A percentile compares a stretch with the other conserved stretches of the same genome.
Evolutionary conservation across 2,113 vertebrate species (phyloP).

Genomic region (Pelvicachromis taeniatus): DNA sequence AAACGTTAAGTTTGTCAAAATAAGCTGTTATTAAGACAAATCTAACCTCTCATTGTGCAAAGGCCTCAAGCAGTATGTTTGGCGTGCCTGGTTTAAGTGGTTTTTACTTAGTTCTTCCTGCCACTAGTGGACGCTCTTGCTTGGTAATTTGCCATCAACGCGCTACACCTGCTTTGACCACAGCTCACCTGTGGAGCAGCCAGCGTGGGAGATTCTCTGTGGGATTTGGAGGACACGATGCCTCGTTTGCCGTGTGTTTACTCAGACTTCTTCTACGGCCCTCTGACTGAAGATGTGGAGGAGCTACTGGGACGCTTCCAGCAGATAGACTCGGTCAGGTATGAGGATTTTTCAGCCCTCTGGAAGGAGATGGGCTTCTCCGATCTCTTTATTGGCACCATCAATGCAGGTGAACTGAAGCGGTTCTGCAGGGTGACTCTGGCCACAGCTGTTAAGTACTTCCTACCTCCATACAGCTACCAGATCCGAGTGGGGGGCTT

Average conservation of each 20-base stretch:
- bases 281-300: constrained; percentile 83
- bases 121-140: background rate
- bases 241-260: background rate
- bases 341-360: constrained; percentile 77
- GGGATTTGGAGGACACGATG: constrained; percentile 8
- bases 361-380: constrained; percentile 85
- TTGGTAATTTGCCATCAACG: background rate
- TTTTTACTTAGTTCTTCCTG: background rate
- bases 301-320: constrained; percentile 84
- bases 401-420: constrained; percentile 67
- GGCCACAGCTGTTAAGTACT: constrained; percentile 78
- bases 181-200: background rate
- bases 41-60: background rate
- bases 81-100: background rate
- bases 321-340: constrained; percentile 80
- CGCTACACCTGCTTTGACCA: background rate
- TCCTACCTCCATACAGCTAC: constrained; percentile 87
- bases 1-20: too few species aligned
- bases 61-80: background rate
- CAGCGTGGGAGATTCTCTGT: background rate
- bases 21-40: too few species aligned
- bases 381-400: constrained; percentile 75
- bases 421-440: constrained; percentile 76
- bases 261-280: constrained; percentile 20
- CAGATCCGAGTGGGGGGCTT: constrained; percentile 91